Base-by-base conservation (phyloP, 1,140 invertebrate species). In the Drosophila bipectinata region DNA sequence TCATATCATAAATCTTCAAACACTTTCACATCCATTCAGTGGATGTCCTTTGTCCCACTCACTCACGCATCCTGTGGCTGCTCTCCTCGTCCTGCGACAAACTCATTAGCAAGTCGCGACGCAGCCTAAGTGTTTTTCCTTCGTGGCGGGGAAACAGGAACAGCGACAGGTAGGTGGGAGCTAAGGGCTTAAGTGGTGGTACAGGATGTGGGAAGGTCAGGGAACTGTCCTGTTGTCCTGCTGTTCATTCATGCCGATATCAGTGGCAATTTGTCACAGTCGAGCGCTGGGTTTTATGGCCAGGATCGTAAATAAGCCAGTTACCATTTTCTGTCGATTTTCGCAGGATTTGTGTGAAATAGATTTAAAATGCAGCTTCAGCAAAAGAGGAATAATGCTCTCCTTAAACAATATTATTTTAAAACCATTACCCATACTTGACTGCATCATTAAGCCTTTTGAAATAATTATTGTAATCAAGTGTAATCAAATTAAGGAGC, bases 41-140 rank as follows among this genome's bases (percentile, higher is more conserved):
- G 21, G 21, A 21, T 21, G 21, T 51, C 56, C 55, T 44, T 1
- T 21, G 44, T 48, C 53, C 30, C 52, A 21, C 62, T 34, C 58
- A 28, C 12, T 63, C 24, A 54, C 47, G 48, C 26, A 53, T 61
- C 6, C 34, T 37, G 47, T 37, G 32, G 52, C 12, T 15, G 56
- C 67, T 34, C 64, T 54, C 79, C 64, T 54, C 79, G 63, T 71
- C 60, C 64, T 74, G 62, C 53, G 60, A 74, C 53, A 72, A 73
- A 78, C 73, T 87, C 82, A 87, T 87, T 87, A 87, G 79, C 78
- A 79, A 80, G 82, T 88, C 82, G 82, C 83, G 82, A 88, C 82
- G 66, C 57, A 52, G 39, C 57, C 75, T 82, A 88, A 87, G 82
- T 87, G 82, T 60, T 81, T 80, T 57, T 44, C 39, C 37, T 39